Base-by-base conservation (phyloP, 2,113 vertebrate genomes). In the Syngnathus floridae region DNA sequence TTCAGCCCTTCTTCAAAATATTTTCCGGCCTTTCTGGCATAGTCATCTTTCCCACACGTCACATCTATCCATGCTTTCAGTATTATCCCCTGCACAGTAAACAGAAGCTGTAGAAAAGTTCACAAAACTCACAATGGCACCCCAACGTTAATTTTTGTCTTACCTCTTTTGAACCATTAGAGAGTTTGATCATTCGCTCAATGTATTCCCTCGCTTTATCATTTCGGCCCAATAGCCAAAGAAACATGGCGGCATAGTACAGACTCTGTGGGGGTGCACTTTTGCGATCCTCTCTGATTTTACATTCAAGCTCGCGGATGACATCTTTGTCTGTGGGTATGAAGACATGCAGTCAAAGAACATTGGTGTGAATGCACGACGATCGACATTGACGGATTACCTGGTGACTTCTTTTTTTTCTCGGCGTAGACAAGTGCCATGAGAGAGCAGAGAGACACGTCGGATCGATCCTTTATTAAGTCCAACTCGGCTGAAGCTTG, bases 21-120 rank as follows among this genome's bases (percentile, higher is more conserved):
- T 80, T 94, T 96, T 51, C 94, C 84, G 80, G 95, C 91, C 83
- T 97, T 99, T 87, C 92, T 97, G 77, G 90, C 82, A 1, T 92
- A 92, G 66, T 88, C 83, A 56, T 99, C 96, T 91, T 94, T 98
- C 75, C 93, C 93, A 88, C 88, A 93, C 62, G 94, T 94, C 71
- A 97, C 84, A 85, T 99, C 95, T 80, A 99, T 92, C 97, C 97
- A 99, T 4, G 91, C 95, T 91, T 92, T 98, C 68, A 99, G 90
- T 82, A 97, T 82, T 46, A 94, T 82, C 6, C 95, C 96, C 96
- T 99, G 70, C 22, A 16, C 26, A 55, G 26, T 5, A 16, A 73
- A 86, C 19, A 78, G 80, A 9, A 77, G 74, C 40, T 41, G 63
- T 14, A 10, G 1, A 64, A 6, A 36, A 9, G 19, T 54, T 37